Percentiles rank a stretch among this genome's conserved stretches.
These are phyloP conservation scores for Pardalotus punctatus DNA, from an alignment of 2,113 vertebrate species.

Conservation along the genomic window DNA sequence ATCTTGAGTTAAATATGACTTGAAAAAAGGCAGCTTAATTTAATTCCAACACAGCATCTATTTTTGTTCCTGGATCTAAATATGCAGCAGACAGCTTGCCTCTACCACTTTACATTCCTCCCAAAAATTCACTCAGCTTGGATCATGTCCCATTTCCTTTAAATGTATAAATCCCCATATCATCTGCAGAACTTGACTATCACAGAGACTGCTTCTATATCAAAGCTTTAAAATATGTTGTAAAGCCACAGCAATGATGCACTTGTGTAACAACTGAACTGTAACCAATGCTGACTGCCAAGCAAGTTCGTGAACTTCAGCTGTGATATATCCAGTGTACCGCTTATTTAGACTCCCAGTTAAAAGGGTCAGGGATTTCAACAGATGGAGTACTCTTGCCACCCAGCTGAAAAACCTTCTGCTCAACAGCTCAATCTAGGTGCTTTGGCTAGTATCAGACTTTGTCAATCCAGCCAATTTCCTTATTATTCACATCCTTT, in stretches of 20 bases:
- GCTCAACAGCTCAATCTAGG: background rate
- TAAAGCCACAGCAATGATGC: conserved; percentile 30
- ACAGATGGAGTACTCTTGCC: background rate
- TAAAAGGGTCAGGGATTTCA: conserved; percentile 10
- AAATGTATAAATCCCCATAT: conserved; percentile 44
- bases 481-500: background rate
- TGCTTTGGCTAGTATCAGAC: background rate
- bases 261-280: conserved; percentile 24
- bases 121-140: background rate
- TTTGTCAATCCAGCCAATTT: background rate
- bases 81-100: background rate
- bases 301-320: conserved; percentile 50
- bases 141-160: conserved; percentile 17
- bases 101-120: background rate
- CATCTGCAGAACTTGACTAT: background rate
- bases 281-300: conserved; percentile 45
- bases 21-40: background rate
- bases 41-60: background rate
- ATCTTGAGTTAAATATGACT: background rate
- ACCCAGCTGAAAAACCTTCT: background rate
- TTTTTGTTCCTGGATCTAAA: background rate
- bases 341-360: background rate
- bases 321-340: conserved; percentile 10
- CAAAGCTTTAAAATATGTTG: conserved; percentile 51
- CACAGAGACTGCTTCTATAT: conserved; percentile 29